phyloP scores from a whole-genome alignment of 2,797 vertebrate genomes.

The Oreochromis mossambicus region DNA sequence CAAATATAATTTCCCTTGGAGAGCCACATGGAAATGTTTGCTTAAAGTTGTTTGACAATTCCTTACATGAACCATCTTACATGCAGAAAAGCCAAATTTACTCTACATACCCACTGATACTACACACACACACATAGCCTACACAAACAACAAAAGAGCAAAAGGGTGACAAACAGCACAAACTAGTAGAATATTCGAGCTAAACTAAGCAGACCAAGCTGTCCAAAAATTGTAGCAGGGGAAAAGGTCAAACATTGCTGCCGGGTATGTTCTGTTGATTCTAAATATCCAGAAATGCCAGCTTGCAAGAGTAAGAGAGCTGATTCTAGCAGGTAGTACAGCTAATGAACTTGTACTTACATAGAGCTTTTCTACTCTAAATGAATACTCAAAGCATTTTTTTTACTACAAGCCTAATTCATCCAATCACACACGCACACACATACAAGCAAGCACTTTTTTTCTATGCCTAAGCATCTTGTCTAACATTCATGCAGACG shows the following conservation, averaged over 20 bases:
- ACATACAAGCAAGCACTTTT: not conserved
- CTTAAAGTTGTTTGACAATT: not conserved
- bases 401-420: not conserved
- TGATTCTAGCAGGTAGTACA: not conserved
- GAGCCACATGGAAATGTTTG: not conserved
- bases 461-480: not conserved
- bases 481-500: not conserved
- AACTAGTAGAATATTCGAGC: not conserved
- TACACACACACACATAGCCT: not conserved
- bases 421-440: not conserved
- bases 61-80: not conserved
- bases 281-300: slow-evolving; percentile 22
- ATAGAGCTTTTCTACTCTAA: not conserved
- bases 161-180: not conserved
- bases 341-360: not conserved
- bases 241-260: slow-evolving; percentile 20
- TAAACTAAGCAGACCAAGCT: not conserved
- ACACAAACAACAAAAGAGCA: not conserved
- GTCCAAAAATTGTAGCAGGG: not conserved
- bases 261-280: not conserved
- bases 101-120: not conserved
- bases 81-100: not conserved
- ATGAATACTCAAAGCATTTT: not conserved
- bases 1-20: not conserved
- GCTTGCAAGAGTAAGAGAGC: not conserved